Evolutionary conservation across 92 coral and sea anemone species (phyloP), one percentile per base, ranked within the genome.

Genomic region (Virgularia gustaviana): DNA sequence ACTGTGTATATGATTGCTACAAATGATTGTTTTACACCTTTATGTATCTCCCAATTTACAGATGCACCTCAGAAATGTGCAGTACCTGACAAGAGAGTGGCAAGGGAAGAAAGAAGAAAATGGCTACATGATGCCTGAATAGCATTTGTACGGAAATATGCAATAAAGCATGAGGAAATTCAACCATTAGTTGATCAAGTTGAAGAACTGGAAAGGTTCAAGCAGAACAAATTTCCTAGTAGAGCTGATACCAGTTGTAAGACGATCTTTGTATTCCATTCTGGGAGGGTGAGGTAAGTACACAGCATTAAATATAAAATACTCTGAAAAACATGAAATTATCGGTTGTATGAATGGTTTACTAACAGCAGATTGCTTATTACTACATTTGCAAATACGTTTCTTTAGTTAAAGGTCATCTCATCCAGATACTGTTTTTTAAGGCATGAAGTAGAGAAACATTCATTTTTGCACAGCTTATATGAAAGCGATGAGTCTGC

Each of bases 181-280:
- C 71, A 63, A 13, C 71, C 71, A 20, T 63, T 63, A 43, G 58
- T 63, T 1, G 71, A 28, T 6, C 71, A 63, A 27, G 71, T 63
- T 23, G 42, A 63, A 23, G 71, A 63, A 36, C 71, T 63, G 23
- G n/a, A 63, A 20, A 23, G 3, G 12, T 32, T 18, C 18, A 45
- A 45, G 36, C 22, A 63, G 2, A 9, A 12, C 20, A 5, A 43
- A 43, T 63, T 63, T 43, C 58, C 22, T 31, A 30, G 71, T 30
- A 63, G 71, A 63, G 25, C 35, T 6, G 51, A 43, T 43, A 19
- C 35, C n/a, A 45, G 36, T 28, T 36, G 71, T 63, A 27, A 63
- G n/a, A 63, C n/a, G 10, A 63, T 45, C 4, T 63, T 30, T 63
- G 44, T 36, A 43, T 30, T 63, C 11, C 70, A 63, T 36, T 35